Conservation (phyloP, 2,113 vertebrate genomes). For the Alaudala cheleensis region DNA sequence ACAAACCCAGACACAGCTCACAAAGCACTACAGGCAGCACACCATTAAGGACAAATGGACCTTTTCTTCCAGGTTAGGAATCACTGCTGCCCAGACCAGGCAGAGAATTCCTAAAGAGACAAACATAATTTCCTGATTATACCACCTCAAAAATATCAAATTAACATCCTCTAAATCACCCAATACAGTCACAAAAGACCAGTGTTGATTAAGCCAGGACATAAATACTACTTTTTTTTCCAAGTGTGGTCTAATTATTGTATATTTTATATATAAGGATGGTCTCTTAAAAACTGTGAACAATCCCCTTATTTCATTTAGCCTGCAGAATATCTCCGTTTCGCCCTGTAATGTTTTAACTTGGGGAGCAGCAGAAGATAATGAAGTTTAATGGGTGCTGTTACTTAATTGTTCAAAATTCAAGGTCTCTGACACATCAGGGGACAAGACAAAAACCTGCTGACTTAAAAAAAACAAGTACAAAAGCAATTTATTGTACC, state of each 20-base stretch:
- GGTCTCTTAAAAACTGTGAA: not conserved
- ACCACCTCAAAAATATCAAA: not conserved
- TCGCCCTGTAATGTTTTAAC: not conserved
- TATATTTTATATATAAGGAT: not conserved
- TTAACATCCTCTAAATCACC: not conserved
- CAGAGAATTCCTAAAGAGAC: not conserved
- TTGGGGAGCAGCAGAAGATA: not conserved
- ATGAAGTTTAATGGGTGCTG: not conserved
- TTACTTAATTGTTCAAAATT: slow-evolving; percentile 17
- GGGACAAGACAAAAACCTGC: not conserved
- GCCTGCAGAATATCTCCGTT: not conserved
- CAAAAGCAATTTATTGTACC: not conserved
- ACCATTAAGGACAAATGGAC: fast-evolving
- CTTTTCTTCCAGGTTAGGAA: not conserved
- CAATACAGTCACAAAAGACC: not conserved
- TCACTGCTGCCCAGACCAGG: fast-evolving
- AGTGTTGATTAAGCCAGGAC: not conserved
- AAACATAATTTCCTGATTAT: not conserved
- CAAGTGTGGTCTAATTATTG: not conserved
- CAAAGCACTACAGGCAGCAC: not conserved
- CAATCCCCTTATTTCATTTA: not conserved
- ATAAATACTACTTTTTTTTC: not conserved
- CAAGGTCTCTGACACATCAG: not conserved
- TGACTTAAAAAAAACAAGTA: slow-evolving; percentile 7
- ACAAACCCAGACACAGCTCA: not conserved